These are phyloP conservation scores for Archaeoteleia sp. DNA, from an alignment of 2,888 invertebrate species.

Conservation along the genomic window DNA sequence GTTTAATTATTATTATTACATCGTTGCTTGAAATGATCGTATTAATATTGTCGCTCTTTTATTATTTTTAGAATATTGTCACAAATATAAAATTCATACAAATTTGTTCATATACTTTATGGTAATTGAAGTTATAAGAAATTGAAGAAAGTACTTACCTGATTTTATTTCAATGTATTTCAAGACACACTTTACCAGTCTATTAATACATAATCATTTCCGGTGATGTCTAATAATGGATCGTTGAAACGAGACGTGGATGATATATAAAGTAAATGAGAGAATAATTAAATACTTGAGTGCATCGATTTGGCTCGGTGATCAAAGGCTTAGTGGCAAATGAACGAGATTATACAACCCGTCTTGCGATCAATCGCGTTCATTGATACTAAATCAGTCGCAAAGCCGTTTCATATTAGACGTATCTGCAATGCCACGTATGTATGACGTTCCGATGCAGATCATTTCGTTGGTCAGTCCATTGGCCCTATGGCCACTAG, in stretches of 20 bases:
- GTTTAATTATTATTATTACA: too few species aligned
- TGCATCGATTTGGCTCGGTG: background rate
- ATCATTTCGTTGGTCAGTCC: conserved; percentile 9
- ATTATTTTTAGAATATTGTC: too few species aligned
- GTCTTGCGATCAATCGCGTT: conserved; percentile 59
- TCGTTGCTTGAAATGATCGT: too few species aligned
- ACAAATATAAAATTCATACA: too few species aligned
- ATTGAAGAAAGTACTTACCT: too few species aligned
- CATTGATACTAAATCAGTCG: conserved; percentile 60
- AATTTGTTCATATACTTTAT: too few species aligned
- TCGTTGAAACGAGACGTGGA: conserved; percentile 1
- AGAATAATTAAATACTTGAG: conserved; percentile 11
- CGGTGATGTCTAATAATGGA: background rate
- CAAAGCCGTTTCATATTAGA: conserved; percentile 40
- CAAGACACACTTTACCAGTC: background rate
- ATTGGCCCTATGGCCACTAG: conserved; percentile 5
- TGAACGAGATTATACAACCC: conserved; percentile 24
- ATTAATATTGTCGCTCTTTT: too few species aligned
- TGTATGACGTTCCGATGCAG: conserved; percentile 1
- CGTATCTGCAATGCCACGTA: conserved; percentile 8
- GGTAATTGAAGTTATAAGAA: too few species aligned
- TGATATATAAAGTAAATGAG: conserved; percentile 4
- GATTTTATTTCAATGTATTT: background rate
- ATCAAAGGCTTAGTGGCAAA: conserved; percentile 6
- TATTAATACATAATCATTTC: conserved; percentile 7